Evolutionary conservation across 2,113 vertebrate genomes (phyloP), one percentile per base, ranked within the genome.

Genomic region (Lates calcarifer): DNA sequence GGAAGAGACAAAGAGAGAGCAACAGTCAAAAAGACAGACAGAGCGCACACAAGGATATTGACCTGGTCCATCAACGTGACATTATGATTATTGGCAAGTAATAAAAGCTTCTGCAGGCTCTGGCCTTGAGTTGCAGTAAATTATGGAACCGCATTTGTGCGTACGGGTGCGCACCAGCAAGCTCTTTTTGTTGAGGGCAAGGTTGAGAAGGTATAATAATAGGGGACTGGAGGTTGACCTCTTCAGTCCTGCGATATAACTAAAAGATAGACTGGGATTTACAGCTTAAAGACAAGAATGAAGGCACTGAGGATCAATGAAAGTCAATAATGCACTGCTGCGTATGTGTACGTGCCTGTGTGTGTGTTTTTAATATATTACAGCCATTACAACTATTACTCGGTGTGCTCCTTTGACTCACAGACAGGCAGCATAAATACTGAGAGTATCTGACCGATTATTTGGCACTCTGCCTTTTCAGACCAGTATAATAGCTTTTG

Each of bases 51-150:
- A n/a, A 12, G 45, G 49, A 73, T 91, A 93, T 90, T 88, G 92
- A 92, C 84, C 91, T 65, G 79, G 61, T 86, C 89, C 87, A 90
- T 93, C 90, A 92, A 87, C 77, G 63, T 86, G 91, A 86, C 90
- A 92, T 94, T 91, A 92, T 89, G 87, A 90, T 90, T 92, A 94
- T 92, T 91, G 93, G 78, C 87, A 89, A 91, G 86, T 89, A 72
- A 90, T 94, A 93, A 93, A 92, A 92, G 88, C 88, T 74, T 87
- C 75, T 86, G 26, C 77, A 77, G 76, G 77, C 84, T 82, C 43
- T 55, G 85, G 83, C 90, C 92, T 93, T 87, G 87, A 73, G 74
- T 74, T 79, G 80, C 70, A 78, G 64, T 91, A 90, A 91, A 92
- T 91, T 84, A 88, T 86, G 64, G 57, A 74, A 35, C 14, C 2